Conservation (phyloP, 2,113 vertebrate species). For the Hippopotamus amphibius region DNA sequence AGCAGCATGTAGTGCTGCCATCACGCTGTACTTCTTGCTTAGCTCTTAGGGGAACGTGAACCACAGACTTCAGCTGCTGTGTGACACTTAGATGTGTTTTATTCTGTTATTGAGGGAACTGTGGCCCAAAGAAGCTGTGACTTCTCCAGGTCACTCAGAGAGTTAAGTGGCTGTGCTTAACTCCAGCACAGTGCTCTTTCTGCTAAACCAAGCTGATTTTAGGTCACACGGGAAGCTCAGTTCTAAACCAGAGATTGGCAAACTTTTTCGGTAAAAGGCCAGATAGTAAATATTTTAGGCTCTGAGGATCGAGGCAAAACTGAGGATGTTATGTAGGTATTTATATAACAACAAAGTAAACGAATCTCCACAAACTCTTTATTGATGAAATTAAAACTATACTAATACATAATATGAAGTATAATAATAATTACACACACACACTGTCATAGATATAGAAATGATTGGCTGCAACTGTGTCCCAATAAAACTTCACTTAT, state of each 20-base stretch:
- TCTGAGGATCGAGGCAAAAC: conserved; percentile 30
- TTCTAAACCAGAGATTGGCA: background rate
- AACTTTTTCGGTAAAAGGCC: background rate
- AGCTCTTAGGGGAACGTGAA: background rate
- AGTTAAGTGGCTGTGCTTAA: background rate
- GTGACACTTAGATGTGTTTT: background rate
- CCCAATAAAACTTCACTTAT: background rate
- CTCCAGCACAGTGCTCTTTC: background rate
- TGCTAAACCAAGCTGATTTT: background rate
- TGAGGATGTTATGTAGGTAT: background rate
- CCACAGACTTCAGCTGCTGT: background rate
- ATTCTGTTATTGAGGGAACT: background rate
- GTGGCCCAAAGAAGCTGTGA: background rate
- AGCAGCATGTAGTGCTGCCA: background rate
- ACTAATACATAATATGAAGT: conserved; percentile 24
- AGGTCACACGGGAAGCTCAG: background rate
- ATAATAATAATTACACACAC: background rate
- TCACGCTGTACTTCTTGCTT: background rate
- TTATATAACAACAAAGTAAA: conserved; percentile 38
- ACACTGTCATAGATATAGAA: background rate
- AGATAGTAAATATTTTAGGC: conserved; percentile 13
- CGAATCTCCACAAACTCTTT: background rate
- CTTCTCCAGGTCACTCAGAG: background rate
- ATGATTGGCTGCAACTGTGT: background rate
- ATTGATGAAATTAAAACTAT: background rate